phyloP scores from a whole-genome alignment of 2,888 invertebrate species.

The Brachypalpus laphriformis region DNA sequence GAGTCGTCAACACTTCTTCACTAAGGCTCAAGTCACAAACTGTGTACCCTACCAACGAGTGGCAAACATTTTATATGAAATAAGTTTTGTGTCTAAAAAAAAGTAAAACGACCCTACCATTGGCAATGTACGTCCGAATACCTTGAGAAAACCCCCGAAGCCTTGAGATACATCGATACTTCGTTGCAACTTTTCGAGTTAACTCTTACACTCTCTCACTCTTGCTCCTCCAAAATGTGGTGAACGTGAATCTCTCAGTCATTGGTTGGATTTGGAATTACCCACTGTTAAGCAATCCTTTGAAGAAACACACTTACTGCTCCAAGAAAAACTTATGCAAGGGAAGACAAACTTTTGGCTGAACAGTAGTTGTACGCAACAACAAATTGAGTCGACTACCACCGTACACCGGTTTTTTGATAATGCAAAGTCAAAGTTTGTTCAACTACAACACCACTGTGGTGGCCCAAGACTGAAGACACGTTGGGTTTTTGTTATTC shows the following conservation, averaged over 20 bases:
- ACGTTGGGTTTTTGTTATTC: slow-evolving; percentile 40
- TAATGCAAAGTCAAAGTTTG: slow-evolving; percentile 69
- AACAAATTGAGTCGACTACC: slow-evolving; percentile 22
- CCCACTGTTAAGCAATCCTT: slow-evolving; percentile 70
- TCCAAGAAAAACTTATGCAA: slow-evolving; percentile 60
- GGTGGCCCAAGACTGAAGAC: slow-evolving; percentile 13
- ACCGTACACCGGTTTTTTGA: slow-evolving; percentile 34
- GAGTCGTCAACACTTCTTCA: slow-evolving; percentile 44
- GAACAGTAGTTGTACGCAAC: neutral
- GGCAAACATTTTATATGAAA: slow-evolving; percentile 80
- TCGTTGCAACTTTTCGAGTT: neutral
- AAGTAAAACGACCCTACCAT: slow-evolving; percentile 59
- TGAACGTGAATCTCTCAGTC: slow-evolving; percentile 31
- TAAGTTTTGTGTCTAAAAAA: slow-evolving; percentile 9
- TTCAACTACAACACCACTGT: slow-evolving; percentile 44
- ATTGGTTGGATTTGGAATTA: slow-evolving; percentile 60
- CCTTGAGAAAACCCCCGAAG: slow-evolving; percentile 69
- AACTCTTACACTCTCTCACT: slow-evolving; percentile 17
- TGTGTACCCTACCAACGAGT: slow-evolving; percentile 76
- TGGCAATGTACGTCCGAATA: slow-evolving; percentile 26
- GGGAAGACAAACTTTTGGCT: slow-evolving; percentile 33
- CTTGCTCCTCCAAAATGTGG: slow-evolving; percentile 13
- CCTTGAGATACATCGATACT: slow-evolving; percentile 49
- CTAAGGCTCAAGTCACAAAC: slow-evolving; percentile 74
- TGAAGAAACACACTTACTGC: slow-evolving; percentile 35